A percentile compares a stretch with the other conserved stretches of the same genome.
Evolutionary conservation across 1,140 invertebrate species (phyloP).

Genomic region (Ptiloglossa arizonensis): DNA sequence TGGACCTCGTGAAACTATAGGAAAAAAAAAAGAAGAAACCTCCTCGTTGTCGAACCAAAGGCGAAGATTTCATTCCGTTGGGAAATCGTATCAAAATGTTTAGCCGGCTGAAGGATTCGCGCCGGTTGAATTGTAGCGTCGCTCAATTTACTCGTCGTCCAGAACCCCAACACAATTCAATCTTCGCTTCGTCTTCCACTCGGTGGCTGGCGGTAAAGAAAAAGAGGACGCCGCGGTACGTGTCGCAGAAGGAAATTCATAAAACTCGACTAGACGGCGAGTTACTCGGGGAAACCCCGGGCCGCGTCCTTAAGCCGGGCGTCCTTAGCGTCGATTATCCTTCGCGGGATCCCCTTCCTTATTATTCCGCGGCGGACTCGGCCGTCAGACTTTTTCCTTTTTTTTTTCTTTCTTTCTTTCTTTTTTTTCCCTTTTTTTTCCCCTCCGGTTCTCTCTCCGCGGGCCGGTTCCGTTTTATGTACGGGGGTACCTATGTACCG

Average conservation of each 20-base stretch:
- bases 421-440: no score
- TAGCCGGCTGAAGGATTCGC: no score
- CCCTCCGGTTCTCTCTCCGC: conserved; percentile 16
- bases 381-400: conserved; percentile 33
- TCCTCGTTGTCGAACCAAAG: no score
- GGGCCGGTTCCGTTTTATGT: conserved; percentile 10
- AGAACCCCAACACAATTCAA: background rate
- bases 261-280: conserved; percentile 3
- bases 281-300: background rate
- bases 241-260: conserved; percentile 18
- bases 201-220: background rate
- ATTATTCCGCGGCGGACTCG: conserved; percentile 43
- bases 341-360: conserved; percentile 28
- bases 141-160: background rate
- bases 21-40: no score
- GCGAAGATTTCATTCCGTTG: no score
- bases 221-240: background rate
- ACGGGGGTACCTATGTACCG: conserved; percentile 8
- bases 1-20: no score
- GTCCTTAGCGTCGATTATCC: conserved; percentile 49
- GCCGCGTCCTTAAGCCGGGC: conserved; percentile 19
- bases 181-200: background rate
- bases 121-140: no score
- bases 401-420: no score
- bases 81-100: no score